These are phyloP conservation scores for Eutrigla gurnardus DNA, from an alignment of 2,797 vertebrate genomes.

Conservation along the genomic window DNA sequence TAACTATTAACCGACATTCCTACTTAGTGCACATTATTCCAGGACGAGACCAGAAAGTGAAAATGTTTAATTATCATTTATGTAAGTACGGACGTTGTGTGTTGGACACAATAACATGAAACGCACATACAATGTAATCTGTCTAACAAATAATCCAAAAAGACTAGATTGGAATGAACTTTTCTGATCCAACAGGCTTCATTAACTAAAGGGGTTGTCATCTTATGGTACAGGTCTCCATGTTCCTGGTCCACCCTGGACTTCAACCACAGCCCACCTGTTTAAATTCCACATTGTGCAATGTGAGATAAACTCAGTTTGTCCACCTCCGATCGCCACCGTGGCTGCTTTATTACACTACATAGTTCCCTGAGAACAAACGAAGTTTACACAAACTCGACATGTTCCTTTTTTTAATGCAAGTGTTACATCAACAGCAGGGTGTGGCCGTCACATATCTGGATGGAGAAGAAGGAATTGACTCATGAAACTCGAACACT, in stretches of 20 bases:
- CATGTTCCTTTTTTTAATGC: neutral
- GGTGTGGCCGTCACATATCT: slow-evolving; percentile 47
- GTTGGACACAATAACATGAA: neutral
- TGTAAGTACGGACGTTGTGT: too few species aligned
- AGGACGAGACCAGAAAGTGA: too few species aligned
- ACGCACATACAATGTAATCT: neutral
- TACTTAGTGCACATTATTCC: too few species aligned
- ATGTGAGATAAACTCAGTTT: slow-evolving; percentile 32
- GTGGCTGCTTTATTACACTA: neutral
- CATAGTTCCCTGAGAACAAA: neutral
- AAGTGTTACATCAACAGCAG: slow-evolving; percentile 2
- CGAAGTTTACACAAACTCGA: neutral
- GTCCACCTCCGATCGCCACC: neutral
- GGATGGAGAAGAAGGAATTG: neutral
- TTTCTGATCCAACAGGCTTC: neutral
- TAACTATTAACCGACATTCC: too few species aligned
- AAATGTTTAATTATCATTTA: too few species aligned
- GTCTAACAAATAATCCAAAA: neutral
- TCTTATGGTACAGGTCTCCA: neutral
- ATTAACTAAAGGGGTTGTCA: neutral
- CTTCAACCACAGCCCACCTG: slow-evolving; percentile 2
- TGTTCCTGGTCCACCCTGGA: neutral
- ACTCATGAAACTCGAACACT: neutral
- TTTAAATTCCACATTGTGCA: slow-evolving; percentile 54
- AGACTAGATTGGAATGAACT: neutral